A percentile compares a stretch with the other conserved stretches of the same genome.
Conservation (phyloP, 2,113 vertebrate genomes). For the Pyrgilauda ruficollis region DNA sequence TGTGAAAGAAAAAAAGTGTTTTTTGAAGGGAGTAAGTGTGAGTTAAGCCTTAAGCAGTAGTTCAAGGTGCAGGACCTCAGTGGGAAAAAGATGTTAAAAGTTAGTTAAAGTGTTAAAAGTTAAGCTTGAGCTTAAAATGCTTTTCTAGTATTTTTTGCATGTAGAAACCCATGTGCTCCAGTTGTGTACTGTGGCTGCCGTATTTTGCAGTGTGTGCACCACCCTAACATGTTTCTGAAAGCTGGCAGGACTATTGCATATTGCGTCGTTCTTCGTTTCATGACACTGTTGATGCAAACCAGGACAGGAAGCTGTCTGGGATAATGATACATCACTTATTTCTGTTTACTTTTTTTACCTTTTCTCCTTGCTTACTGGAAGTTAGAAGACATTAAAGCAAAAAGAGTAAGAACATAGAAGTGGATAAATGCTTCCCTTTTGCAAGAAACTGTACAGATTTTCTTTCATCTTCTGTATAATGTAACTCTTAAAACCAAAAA, state of each 20-base stretch:
- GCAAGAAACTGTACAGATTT: neutral
- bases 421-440: neutral
- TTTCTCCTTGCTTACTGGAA: neutral
- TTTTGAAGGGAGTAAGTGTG: neutral
- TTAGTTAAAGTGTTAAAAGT: neutral
- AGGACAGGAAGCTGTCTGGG: slow-evolving; percentile 52
- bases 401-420: neutral
- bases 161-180: neutral
- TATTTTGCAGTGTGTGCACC: neutral
- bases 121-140: neutral
- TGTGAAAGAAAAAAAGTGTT: neutral
- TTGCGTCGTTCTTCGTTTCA: slow-evolving; percentile 30
- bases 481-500: neutral
- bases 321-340: neutral
- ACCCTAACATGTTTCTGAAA: slow-evolving; percentile 18
- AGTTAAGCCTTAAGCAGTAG: neutral
- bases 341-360: neutral
- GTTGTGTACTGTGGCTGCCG: neutral
- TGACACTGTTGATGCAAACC: slow-evolving; percentile 46
- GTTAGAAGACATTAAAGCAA: neutral
- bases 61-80: neutral
- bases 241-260: neutral
- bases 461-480: neutral
- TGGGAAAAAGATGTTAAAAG: neutral
- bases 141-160: neutral